These are phyloP conservation scores for Puffinus mauretanicus DNA, from an alignment of 2,113 vertebrate genomes.

Conservation along the genomic window DNA sequence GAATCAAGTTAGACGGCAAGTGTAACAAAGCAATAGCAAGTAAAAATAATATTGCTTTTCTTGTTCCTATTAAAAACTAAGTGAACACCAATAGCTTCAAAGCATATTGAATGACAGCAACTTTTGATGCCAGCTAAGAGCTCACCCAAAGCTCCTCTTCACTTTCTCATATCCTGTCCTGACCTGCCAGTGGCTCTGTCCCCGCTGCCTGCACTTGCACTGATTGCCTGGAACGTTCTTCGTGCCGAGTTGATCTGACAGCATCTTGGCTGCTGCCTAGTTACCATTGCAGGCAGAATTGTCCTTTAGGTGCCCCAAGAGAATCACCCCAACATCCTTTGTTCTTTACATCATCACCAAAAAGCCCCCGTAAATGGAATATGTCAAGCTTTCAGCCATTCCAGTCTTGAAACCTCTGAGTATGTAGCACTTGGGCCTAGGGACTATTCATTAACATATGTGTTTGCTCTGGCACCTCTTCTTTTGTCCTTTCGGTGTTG, in stretches of 20 bases:
- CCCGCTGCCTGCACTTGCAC: background rate
- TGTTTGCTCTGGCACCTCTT: background rate
- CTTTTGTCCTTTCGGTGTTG: fast-evolving
- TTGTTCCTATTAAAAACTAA: background rate
- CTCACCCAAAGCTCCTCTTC: background rate
- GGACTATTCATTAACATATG: fast-evolving
- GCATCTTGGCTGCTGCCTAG: background rate
- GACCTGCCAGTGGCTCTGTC: background rate
- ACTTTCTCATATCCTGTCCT: background rate
- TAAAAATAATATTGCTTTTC: conserved; percentile 18
- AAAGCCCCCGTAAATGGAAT: fast-evolving
- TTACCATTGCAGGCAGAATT: background rate
- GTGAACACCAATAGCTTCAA: background rate
- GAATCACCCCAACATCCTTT: background rate
- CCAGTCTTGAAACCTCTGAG: background rate
- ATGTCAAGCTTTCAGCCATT: background rate
- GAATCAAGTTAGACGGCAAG: conserved; percentile 18
- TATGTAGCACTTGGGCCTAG: background rate
- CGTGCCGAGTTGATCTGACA: background rate
- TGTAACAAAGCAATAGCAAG: background rate
- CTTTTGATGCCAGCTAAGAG: background rate
- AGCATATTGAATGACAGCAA: background rate
- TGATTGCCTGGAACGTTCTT: background rate
- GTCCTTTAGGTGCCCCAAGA: background rate
- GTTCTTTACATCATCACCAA: background rate